Percentiles rank a stretch among this genome's conserved stretches.
Conservation (phyloP, 2,888 invertebrate species). For the Anthrax anthrax region DNA sequence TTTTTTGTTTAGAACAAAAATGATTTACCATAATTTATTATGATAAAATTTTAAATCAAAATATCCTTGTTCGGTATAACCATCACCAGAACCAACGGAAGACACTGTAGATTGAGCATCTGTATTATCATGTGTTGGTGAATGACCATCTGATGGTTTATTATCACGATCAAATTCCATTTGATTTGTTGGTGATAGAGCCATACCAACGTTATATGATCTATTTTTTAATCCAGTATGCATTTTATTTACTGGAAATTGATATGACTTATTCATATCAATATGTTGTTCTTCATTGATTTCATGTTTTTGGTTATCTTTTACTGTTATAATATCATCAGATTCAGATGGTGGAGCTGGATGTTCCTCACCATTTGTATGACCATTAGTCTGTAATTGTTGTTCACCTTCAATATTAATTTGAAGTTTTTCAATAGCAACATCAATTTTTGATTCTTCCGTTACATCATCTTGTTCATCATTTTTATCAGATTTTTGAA, state of each 20-base stretch:
- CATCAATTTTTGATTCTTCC: neutral
- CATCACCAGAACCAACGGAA: conserved; percentile 30
- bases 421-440: conserved; percentile 8
- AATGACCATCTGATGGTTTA: conserved; percentile 22
- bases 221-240: conserved; percentile 34
- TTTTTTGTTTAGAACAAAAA: too few relatives aligned
- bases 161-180: conserved; percentile 24
- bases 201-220: conserved; percentile 31
- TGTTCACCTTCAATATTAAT: neutral
- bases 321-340: too few relatives aligned
- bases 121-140: conserved; percentile 8
- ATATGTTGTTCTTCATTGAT: conserved; percentile 10
- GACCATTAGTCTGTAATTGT: conserved; percentile 2
- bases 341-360: too few relatives aligned
- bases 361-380: conserved; percentile 1
- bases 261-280: conserved; percentile 19
- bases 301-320: conserved; percentile 12
- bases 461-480: too few relatives aligned
- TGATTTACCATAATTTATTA: conserved; percentile 61
- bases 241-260: conserved; percentile 29
- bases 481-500: too few relatives aligned
- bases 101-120: conserved; percentile 30
- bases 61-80: conserved; percentile 49
- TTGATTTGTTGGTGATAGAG: conserved; percentile 31
- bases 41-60: conserved; percentile 67